These are phyloP conservation scores for Baronia brevicornis DNA, from an alignment of 2,888 invertebrate genomes.

Conservation along the genomic window DNA sequence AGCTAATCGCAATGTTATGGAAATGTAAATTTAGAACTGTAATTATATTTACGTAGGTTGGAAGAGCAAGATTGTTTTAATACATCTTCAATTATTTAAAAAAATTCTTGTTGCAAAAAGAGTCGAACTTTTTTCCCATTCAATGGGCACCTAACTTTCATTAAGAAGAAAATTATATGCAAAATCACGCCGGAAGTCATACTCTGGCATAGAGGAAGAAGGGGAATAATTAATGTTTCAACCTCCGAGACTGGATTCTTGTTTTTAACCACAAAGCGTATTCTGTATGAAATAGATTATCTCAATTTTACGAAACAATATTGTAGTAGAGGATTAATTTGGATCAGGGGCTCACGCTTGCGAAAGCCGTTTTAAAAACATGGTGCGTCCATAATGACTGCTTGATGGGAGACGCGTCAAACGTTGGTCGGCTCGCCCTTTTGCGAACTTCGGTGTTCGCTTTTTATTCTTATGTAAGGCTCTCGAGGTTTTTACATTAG, in stretches of 20 bases:
- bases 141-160: slow-evolving; percentile 38
- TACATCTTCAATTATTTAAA: no score
- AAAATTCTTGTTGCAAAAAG: no score
- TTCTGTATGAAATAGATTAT: slow-evolving; percentile 44
- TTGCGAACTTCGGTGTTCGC: no score
- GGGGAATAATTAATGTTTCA: slow-evolving; percentile 58
- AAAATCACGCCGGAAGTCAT: slow-evolving; percentile 62
- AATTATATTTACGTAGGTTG: no score
- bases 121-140: slow-evolving; percentile 15
- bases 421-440: slow-evolving; percentile 35
- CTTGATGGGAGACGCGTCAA: slow-evolving; percentile 60
- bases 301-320: slow-evolving; percentile 50
- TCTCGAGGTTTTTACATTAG: slow-evolving; percentile 9
- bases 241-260: slow-evolving; percentile 40
- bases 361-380: slow-evolving; percentile 69
- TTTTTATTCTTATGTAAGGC: no score
- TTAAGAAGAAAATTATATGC: slow-evolving; percentile 71
- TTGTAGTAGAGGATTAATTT: slow-evolving; percentile 64
- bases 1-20: no score
- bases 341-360: slow-evolving; percentile 50
- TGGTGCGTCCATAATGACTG: slow-evolving; percentile 69
- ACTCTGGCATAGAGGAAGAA: slow-evolving; percentile 42
- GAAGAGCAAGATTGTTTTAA: no score
- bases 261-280: slow-evolving; percentile 34
- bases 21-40: no score